Percentiles rank a stretch among this genome's conserved stretches.
Evolutionary conservation across 2,113 vertebrate species (phyloP).

Genomic region (Merops nubicus): DNA sequence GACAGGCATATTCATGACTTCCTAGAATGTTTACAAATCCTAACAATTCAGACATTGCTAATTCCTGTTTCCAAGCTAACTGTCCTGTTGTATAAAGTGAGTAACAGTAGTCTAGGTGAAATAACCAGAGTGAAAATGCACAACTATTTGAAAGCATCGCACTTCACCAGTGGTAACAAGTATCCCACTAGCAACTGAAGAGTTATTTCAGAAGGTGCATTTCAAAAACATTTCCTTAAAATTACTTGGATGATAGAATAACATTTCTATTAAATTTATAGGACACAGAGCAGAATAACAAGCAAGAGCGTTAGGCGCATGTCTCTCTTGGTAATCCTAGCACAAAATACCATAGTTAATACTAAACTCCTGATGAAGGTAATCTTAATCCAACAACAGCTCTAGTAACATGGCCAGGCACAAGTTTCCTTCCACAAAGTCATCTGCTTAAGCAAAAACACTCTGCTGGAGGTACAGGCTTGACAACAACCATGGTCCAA

Average conservation of each 20-base stretch:
- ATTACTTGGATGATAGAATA: neutral
- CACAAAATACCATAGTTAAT: neutral
- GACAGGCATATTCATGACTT: neutral
- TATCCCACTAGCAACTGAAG: neutral
- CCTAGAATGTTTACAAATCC: neutral
- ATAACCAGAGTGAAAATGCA: neutral
- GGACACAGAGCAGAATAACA: neutral
- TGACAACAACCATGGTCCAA: neutral
- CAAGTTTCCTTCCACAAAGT: neutral
- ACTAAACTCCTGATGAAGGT: neutral
- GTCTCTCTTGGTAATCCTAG: neutral
- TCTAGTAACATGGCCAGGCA: neutral
- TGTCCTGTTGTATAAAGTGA: neutral
- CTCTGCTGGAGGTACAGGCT: neutral
- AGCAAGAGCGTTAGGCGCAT: neutral
- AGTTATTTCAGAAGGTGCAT: neutral
- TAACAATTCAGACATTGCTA: neutral
- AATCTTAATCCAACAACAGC: neutral
- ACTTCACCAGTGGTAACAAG: neutral
- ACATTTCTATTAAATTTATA: neutral
- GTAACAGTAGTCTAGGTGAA: neutral
- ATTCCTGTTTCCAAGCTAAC: neutral
- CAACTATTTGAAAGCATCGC: neutral
- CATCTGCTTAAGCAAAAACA: neutral
- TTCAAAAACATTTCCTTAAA: neutral